Base-by-base conservation (phyloP, 2,888 invertebrate genomes). In the Epistrophe eligans region DNA sequence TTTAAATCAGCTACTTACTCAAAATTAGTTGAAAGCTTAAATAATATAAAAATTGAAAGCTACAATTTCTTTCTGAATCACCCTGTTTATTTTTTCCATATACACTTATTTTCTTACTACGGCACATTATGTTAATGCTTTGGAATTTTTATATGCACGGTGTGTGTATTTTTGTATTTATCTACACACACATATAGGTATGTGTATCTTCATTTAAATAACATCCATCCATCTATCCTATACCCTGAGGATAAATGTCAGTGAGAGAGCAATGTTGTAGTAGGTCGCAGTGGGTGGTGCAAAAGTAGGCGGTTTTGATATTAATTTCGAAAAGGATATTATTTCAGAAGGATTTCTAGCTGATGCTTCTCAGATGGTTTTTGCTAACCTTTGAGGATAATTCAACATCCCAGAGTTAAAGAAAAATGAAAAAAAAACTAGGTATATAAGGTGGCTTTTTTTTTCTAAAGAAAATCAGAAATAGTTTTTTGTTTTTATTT, bases 91-190 rank as follows among this genome's bases (percentile, higher is more conserved):
- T 62, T 62, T n/a, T 62, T 62, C 40, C 24, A 62, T 24, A 40
- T 24, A 19, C 17, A 40, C 62, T 62, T 62, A 62, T 52, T 62
- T 45, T 57, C 64, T 45, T 77, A 66, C 77, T 60, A 67, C 50
- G 73, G 73, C 45, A 67, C 67, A 81, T 85, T 85, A 85, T 85
- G 85, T 74, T 85, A 77, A 85, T 85, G 81, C 70, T 45, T 57
- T 72, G 58, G 77, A 77, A 81, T 81, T 81, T 85, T 62, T 85
- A 77, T 85, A 81, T 81, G 73, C 85, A 77, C 48, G 70, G 67
- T 81, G 77, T 77, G 77, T 77, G 72, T 60, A 60, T 72, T 64
- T n/a, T 10, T 60, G 38, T 72, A 35, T 81, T 67, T 77, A 77
- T 72, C 58, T 71, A 19, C 24, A 28, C 45, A 11, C 71, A 43